These are phyloP conservation scores for Craseonycteris thonglongyai DNA, from an alignment of 2,113 vertebrate genomes.

Conservation along the genomic window DNA sequence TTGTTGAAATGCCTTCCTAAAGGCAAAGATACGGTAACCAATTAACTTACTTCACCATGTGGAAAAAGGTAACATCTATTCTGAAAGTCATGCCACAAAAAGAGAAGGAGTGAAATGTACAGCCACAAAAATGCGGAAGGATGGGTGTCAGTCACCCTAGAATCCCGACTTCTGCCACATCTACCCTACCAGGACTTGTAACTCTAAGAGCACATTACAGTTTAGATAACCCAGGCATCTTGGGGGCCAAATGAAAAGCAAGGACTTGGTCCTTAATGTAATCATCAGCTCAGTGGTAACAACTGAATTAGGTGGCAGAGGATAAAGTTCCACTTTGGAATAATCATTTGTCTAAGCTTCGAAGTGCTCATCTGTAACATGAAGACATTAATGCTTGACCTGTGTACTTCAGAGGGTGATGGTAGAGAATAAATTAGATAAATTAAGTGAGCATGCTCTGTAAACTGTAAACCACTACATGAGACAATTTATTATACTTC, in stretches of 20 bases:
- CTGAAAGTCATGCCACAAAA: background rate
- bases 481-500: background rate
- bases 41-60: background rate
- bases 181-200: background rate
- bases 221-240: background rate
- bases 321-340: background rate
- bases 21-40: background rate
- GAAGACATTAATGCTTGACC: conserved; percentile 1
- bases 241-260: background rate
- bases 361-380: conserved; percentile 21
- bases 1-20: background rate
- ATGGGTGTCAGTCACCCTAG: background rate
- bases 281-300: background rate
- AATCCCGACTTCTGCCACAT: background rate
- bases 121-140: background rate
- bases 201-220: background rate
- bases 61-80: background rate
- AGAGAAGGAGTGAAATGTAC: background rate
- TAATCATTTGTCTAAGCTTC: background rate
- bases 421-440: conserved; percentile 32
- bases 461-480: background rate
- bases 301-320: background rate
- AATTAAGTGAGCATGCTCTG: background rate
- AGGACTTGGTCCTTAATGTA: background rate
- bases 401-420: background rate